phyloP scores from a whole-genome alignment of 2,113 vertebrate genomes.

The Abramis brama region DNA sequence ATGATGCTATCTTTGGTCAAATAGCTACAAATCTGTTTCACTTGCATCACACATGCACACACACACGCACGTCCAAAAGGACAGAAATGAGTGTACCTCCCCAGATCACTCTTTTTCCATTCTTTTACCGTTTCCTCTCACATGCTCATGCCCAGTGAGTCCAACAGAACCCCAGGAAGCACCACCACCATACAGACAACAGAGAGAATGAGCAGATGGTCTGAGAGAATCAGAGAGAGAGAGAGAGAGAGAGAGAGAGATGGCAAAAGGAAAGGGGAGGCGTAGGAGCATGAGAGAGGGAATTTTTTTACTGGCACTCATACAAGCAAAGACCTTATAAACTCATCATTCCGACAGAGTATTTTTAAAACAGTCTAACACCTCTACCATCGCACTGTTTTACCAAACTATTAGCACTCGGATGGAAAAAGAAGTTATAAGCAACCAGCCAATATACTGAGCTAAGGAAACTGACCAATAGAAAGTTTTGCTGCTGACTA shows the following conservation, averaged over 20 bases:
- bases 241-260: slow-evolving; percentile 21
- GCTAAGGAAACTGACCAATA: not conserved
- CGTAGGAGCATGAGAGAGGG: slow-evolving; percentile 52
- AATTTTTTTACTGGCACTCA: slow-evolving; percentile 21
- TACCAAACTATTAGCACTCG: not conserved
- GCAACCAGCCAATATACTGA: not conserved
- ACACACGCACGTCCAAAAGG: not conserved
- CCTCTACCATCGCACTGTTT: slow-evolving; percentile 2
- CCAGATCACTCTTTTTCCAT: slow-evolving; percentile 15
- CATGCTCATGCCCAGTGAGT: slow-evolving; percentile 50
- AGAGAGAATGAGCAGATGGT: slow-evolving; percentile 66
- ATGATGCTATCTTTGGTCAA: not conserved
- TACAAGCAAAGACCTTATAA: slow-evolving; percentile 49
- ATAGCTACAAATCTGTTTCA: slow-evolving; percentile 19
- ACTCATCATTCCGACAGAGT: slow-evolving; percentile 28
- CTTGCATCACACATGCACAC: slow-evolving; percentile 28
- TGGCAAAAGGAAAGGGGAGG: slow-evolving; percentile 26
- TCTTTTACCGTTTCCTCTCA: slow-evolving; percentile 47
- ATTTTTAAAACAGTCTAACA: slow-evolving; percentile 42
- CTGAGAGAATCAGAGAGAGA: slow-evolving; percentile 53
- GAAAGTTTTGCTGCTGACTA: not conserved
- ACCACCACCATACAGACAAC: slow-evolving; percentile 64
- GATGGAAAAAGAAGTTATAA: not conserved
- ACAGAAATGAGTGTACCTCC: not conserved
- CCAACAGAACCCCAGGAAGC: slow-evolving; percentile 63